A percentile compares a stretch with the other conserved stretches of the same genome.
phyloP scores from a whole-genome alignment of 2,888 invertebrate genomes.

The Apeira syringaria region DNA sequence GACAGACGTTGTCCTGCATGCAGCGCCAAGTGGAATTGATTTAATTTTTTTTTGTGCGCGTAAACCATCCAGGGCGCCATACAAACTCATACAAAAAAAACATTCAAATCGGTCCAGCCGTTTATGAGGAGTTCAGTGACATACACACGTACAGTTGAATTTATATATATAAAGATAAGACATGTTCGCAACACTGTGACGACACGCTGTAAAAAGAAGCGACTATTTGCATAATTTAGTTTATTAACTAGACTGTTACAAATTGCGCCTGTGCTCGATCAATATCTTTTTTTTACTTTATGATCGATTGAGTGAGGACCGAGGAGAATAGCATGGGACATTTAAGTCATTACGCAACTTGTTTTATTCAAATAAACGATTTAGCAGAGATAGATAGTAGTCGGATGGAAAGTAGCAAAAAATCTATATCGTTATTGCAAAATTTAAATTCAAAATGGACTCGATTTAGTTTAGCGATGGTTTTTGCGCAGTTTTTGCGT shows the following conservation, averaged over 20 bases:
- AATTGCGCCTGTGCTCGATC: slow-evolving; percentile 34
- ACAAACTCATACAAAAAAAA: no score
- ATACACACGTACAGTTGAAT: no score
- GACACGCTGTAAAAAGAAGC: slow-evolving; percentile 26
- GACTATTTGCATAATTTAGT: slow-evolving; percentile 37
- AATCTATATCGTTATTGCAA: slow-evolving; percentile 17
- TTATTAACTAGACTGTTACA: slow-evolving; percentile 32
- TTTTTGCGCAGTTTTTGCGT: slow-evolving; percentile 38
- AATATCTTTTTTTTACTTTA: slow-evolving; percentile 35
- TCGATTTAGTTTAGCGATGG: slow-evolving; percentile 32
- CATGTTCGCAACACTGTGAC: slow-evolving; percentile 39
- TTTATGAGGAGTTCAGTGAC: no score
- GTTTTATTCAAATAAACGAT: slow-evolving; percentile 15
- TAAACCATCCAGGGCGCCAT: no score
- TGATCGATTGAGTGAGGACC: slow-evolving; percentile 38
- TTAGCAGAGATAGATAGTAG: slow-evolving; percentile 13
- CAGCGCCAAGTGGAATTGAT: no score
- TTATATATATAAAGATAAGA: no score
- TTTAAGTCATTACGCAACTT: slow-evolving; percentile 10
- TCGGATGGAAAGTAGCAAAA: slow-evolving; percentile 19
- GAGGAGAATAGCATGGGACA: slow-evolving; percentile 6
- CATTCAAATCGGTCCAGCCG: no score
- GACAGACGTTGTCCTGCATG: no score
- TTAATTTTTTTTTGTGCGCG: no score
- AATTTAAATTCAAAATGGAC: slow-evolving; percentile 37